Percentiles rank a stretch among this genome's conserved stretches.
These are phyloP conservation scores for Caranx melampygus DNA, from an alignment of 2,113 vertebrate species.

Conservation along the genomic window DNA sequence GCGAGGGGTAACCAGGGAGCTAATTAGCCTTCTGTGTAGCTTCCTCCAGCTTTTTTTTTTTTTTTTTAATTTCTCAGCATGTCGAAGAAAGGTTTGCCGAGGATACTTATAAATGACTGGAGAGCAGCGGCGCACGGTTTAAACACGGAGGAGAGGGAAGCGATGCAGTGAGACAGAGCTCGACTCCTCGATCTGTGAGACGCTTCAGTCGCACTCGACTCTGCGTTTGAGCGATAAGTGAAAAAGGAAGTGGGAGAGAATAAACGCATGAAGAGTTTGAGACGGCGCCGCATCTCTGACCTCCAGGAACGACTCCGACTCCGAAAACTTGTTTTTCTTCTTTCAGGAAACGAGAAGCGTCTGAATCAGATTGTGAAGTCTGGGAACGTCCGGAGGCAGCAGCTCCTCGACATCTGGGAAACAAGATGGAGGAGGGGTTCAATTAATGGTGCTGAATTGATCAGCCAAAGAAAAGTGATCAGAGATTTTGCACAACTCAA, in stretches of 20 bases:
- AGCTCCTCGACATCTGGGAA: too few relatives aligned
- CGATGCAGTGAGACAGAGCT: background rate
- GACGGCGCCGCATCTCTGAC: background rate
- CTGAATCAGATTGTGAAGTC: background rate
- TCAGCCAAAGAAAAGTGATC: too few relatives aligned
- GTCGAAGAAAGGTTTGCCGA: background rate
- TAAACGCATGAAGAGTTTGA: background rate
- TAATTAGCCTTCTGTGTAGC: slow-evolving; percentile 9
- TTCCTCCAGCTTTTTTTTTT: background rate
- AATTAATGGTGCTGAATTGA: too few relatives aligned
- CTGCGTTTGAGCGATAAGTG: background rate
- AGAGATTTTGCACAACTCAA: too few relatives aligned
- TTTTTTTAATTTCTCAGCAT: background rate
- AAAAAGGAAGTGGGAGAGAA: background rate
- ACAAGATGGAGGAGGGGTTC: too few relatives aligned
- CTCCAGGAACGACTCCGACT: slow-evolving; percentile 13
- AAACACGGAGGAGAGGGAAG: background rate
- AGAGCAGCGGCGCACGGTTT: background rate
- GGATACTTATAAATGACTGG: background rate
- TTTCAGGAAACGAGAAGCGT: background rate
- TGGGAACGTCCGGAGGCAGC: background rate
- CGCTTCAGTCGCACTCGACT: background rate
- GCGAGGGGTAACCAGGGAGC: slow-evolving; percentile 15
- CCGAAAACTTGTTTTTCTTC: background rate
- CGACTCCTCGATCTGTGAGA: background rate